Evolutionary conservation across 1,140 invertebrate genomes (phyloP), one percentile per base, ranked within the genome.

Genomic region (Thrips palmi): DNA sequence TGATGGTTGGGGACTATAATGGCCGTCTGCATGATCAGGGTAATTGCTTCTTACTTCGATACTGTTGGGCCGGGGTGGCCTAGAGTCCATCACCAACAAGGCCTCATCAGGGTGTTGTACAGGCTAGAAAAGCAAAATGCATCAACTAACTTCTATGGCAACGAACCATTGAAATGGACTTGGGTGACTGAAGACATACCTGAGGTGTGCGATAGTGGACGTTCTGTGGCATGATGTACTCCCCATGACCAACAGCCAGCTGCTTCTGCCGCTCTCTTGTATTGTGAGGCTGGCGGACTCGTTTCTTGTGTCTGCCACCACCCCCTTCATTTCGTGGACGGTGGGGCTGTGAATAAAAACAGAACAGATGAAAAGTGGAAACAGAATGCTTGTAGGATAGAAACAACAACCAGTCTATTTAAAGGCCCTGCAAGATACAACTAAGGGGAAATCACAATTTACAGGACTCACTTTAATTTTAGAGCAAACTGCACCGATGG

Each of bases 231-330:
- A 85, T 85, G 47, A 89, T 76, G 49, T 83, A 81, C 53, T 89
- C 83, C 21, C 84, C 84, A 48, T 83, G 78, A 12, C 75, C 77
- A 14, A 86, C 68, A 2, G 77, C 85, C 25, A 78, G 68, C 50
- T 85, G 78, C 50, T 77, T 65, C 52, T 87, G 82, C 42, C 78
- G 65, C 52, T 89, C 85, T 44, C 81, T 66, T 1, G 85, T 89
- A 44, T 84, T 88, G 50, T 82, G 77, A 19, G 83, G 83, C 43
- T 81, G 76, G 22, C 85, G 67, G 4, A 87, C 79, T 34, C 77
- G 65, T 52, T 82, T 82, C 56, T 83, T 83, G 49, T 80, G 75
- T 33, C 81, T 63, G 40, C 70, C 65, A 20, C 70, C 67, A 24
- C 55, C 56, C 28, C 68, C 65, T 49, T 59, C 50, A 48, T 4